Conservation (phyloP, 2,113 vertebrate genomes). For the Tragelaphus buxtoni region DNA sequence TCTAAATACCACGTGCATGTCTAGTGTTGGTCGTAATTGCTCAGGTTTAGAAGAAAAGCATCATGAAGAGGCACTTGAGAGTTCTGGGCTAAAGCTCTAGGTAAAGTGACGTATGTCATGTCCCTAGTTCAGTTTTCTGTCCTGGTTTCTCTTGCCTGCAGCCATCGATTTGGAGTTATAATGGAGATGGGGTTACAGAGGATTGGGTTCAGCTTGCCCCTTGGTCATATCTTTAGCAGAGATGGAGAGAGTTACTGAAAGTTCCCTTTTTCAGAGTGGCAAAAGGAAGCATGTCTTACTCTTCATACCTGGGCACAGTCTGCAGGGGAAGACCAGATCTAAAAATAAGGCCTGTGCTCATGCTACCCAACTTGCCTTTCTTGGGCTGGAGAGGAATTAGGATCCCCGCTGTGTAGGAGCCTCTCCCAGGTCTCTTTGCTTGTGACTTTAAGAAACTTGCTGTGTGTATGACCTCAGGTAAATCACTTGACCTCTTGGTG, state of each 20-base stretch:
- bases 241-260: background rate
- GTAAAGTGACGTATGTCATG: background rate
- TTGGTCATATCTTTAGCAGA: background rate
- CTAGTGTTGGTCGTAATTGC: background rate
- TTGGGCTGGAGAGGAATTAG: background rate
- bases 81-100: background rate
- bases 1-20: background rate
- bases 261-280: background rate
- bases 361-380: background rate
- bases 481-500: constrained; percentile 24
- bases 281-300: constrained; percentile 4
- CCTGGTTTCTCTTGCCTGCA: background rate
- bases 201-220: background rate
- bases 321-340: constrained; percentile 18
- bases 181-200: background rate
- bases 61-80: background rate
- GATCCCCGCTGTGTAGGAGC: background rate
- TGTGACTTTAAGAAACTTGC: constrained; percentile 29
- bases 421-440: background rate
- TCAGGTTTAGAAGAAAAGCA: constrained; percentile 20
- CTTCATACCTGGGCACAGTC: background rate
- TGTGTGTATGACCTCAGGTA: background rate
- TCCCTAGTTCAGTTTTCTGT: background rate
- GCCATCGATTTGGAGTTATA: background rate
- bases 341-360: background rate